These are phyloP conservation scores for Gerosis bhagava DNA, from an alignment of 2,888 invertebrate genomes.

Conservation along the genomic window DNA sequence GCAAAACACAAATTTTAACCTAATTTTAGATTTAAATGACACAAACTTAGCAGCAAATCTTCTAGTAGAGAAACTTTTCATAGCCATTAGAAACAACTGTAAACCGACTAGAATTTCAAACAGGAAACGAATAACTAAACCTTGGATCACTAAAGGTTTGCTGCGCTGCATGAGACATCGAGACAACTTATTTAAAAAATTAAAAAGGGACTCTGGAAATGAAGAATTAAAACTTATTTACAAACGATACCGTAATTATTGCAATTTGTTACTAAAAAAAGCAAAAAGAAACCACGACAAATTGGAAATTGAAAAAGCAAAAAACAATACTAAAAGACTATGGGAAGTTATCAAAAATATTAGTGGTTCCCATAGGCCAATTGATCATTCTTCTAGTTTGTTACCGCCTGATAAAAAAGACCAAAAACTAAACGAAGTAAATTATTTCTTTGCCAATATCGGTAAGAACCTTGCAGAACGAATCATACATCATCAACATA, in stretches of 20 bases:
- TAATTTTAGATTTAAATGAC: neutral
- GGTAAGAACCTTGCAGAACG: constrained; percentile 20
- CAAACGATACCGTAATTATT: constrained; percentile 11
- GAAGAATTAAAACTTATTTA: constrained; percentile 16
- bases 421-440: constrained; percentile 11
- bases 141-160: constrained; percentile 4
- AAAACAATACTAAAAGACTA: constrained; percentile 17
- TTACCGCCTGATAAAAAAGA: neutral
- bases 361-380: constrained; percentile 8
- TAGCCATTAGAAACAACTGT: no score
- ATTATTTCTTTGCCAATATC: constrained; percentile 20
- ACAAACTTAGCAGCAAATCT: neutral
- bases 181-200: constrained; percentile 25
- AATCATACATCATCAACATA: no score
- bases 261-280: constrained; percentile 19
- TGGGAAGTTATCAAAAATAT: constrained; percentile 24
- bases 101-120: no score
- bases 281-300: constrained; percentile 25
- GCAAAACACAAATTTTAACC: neutral
- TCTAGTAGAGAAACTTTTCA: neutral
- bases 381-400: constrained; percentile 2
- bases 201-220: constrained; percentile 19
- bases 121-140: constrained; percentile 3
- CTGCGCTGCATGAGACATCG: constrained; percentile 26
- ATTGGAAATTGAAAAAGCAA: constrained; percentile 16